These are phyloP conservation scores for Anomalospiza imberbis DNA, from an alignment of 2,797 vertebrate genomes.

Conservation along the genomic window DNA sequence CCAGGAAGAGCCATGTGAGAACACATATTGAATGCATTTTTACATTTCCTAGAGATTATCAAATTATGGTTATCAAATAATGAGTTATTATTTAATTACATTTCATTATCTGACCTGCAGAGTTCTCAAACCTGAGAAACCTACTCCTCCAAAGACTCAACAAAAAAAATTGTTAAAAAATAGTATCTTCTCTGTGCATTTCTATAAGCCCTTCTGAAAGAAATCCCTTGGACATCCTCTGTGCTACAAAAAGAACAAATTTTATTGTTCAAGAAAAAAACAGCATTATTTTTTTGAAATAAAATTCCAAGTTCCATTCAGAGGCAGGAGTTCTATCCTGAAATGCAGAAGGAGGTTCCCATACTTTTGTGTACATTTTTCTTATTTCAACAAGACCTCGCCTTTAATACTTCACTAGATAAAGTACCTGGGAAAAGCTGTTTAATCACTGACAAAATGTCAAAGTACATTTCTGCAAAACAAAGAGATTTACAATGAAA, in stretches of 20 bases:
- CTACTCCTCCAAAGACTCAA: neutral
- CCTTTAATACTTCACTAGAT: neutral
- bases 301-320: neutral
- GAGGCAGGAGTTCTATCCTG: neutral
- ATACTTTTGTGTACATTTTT: neutral
- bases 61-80: constrained; percentile 12
- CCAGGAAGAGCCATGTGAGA: neutral
- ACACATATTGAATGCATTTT: neutral
- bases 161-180: neutral
- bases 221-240: neutral
- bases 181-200: neutral
- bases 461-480: neutral
- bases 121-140: neutral
- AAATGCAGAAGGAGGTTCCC: neutral
- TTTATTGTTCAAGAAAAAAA: neutral
- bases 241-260: neutral
- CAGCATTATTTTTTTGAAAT: neutral
- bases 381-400: neutral
- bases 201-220: neutral
- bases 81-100: constrained; percentile 20
- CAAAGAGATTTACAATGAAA: constrained; percentile 22
- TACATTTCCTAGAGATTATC: constrained; percentile 32
- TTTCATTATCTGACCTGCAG: neutral
- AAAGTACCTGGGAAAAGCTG: constrained; percentile 12
- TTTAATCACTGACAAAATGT: constrained; percentile 36